Base-by-base conservation (phyloP, 2,888 invertebrate species). In the Pollenia labialis region DNA sequence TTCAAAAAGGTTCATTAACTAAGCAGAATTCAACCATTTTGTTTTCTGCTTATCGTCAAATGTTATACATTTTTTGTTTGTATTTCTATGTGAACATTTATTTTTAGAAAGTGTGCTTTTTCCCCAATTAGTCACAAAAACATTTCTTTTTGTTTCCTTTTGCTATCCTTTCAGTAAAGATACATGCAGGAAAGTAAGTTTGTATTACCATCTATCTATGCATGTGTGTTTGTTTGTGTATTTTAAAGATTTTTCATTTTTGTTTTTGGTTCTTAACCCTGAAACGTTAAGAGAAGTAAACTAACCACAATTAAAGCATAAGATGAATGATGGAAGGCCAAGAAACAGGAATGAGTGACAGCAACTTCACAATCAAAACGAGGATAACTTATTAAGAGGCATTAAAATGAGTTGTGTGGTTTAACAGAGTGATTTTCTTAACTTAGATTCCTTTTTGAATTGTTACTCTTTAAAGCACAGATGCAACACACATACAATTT, bases 361-460 rank as follows among this genome's bases (percentile, higher is more conserved):
- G 1, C 10, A 54, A 12, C 16, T n/a, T 18, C 12, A 54, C 18
- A 12, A 68, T 40, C 8, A 68, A 52, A 68, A 54, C 18, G 10
- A 68, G n/a, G 14, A 68, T 40, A 68, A 66, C 46, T 56, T 46
- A 72, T 74, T 81, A 66, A 74, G 66, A 74, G 72, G 58, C 72
- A 81, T 81, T 81, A 74, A 81, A 54, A 81, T 74, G 72, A 66
- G 56, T 81, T 81, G 72, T 54, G 54, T 66, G 81, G 81, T 81
- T 81, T 56, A 64, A 64, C 60, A 16, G 64, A 81, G 56, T 80
- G 80, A 79, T 69, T 79, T 79, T 60, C 58, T 7, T 32, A 69
- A 42, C 12, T 52, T 56, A 44, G 9, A n/a, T 1, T n/a, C 12
- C 16, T 56, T 71, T 71, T 56, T 9, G 40, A 56, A 48, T 32